phyloP scores from a whole-genome alignment of 2,113 vertebrate genomes.

The Nipponia nippon region DNA sequence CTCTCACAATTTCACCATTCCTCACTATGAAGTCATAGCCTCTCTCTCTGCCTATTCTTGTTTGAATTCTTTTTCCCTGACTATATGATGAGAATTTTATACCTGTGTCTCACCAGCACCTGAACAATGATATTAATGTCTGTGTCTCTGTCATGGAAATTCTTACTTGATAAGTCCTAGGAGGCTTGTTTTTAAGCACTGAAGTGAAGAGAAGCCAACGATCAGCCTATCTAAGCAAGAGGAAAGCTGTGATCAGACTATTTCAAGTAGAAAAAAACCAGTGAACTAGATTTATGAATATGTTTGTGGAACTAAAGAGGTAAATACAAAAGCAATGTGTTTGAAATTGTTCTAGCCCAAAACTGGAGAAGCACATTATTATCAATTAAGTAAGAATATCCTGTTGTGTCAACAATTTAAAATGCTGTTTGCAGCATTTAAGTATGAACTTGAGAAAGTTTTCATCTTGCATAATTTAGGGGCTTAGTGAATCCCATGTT shows the following conservation, averaged over 20 bases:
- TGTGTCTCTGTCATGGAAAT: neutral
- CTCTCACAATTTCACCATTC: neutral
- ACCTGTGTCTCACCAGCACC: neutral
- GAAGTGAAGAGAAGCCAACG: neutral
- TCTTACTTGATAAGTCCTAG: neutral
- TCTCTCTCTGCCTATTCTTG: neutral
- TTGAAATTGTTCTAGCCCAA: neutral
- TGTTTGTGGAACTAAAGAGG: neutral
- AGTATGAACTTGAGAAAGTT: neutral
- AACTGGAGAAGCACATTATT: neutral
- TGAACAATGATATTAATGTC: neutral
- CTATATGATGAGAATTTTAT: neutral
- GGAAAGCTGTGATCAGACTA: neutral
- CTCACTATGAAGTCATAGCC: neutral
- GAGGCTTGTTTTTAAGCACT: neutral
- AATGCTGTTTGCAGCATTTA: neutral
- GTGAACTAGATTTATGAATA: neutral
- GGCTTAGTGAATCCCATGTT: neutral
- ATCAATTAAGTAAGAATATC: neutral
- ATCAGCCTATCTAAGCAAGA: neutral
- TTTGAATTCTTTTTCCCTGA: neutral
- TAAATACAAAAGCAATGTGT: neutral
- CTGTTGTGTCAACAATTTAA: neutral
- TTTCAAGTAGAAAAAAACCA: neutral
- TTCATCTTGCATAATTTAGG: neutral